Conservation (phyloP, 2,113 vertebrate genomes). For the Myxocyprinus asiaticus region DNA sequence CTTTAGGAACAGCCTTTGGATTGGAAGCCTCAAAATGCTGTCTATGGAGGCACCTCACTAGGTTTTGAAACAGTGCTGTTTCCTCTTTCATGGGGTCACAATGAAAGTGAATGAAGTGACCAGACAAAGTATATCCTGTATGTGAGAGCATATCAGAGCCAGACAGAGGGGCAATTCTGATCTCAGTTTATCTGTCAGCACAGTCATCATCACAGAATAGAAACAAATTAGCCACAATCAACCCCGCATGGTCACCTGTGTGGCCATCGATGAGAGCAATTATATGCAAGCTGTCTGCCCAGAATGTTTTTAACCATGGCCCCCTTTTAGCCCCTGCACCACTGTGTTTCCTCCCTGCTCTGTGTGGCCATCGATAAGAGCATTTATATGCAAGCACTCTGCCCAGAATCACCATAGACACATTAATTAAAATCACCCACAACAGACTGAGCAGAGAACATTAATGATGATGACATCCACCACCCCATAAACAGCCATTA, state of each 20-base stretch:
- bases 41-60: too few species aligned
- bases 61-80: too few species aligned
- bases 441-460: slow-evolving; percentile 34
- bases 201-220: slow-evolving; percentile 3
- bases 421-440: slow-evolving; percentile 49
- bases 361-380: not conserved
- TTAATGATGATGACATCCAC: slow-evolving; percentile 37
- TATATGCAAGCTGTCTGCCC: too few species aligned
- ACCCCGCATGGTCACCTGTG: slow-evolving; percentile 22
- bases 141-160: too few species aligned
- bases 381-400: slow-evolving; percentile 39
- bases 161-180: not conserved
- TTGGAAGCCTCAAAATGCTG: too few species aligned
- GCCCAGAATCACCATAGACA: slow-evolving; percentile 25
- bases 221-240: slow-evolving; percentile 56
- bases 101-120: too few species aligned
- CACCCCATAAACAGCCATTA: slow-evolving; percentile 43
- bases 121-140: too few species aligned
- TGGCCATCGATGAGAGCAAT: too few species aligned
- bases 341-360: not conserved
- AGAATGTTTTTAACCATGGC: too few species aligned
- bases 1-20: too few species aligned
- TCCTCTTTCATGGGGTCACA: too few species aligned
- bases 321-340: not conserved
- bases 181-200: slow-evolving; percentile 4